Conservation (phyloP, 2,888 invertebrate genomes). For the Idaea aversata region DNA sequence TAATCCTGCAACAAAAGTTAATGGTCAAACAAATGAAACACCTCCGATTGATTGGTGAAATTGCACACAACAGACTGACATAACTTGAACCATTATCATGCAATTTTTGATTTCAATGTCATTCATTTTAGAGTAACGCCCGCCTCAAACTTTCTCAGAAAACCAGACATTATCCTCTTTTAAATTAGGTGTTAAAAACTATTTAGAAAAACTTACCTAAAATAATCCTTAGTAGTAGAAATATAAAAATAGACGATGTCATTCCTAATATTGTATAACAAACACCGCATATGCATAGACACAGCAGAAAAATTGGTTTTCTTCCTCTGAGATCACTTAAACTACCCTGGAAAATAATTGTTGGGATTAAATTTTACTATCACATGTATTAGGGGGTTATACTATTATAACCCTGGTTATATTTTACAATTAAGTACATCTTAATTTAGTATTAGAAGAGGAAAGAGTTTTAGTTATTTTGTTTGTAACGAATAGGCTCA, state of each 20-base stretch:
- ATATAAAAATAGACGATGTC: slow-evolving; percentile 62
- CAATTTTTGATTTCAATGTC: no score
- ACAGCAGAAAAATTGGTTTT: slow-evolving; percentile 65
- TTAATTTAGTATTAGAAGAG: no score
- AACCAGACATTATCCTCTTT: not conserved
- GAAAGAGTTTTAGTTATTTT: no score
- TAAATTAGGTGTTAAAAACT: not conserved
- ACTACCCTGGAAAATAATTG: slow-evolving; percentile 66
- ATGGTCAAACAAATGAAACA: no score
- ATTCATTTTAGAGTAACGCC: no score
- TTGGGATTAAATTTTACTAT: not conserved
- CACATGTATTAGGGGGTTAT: not conserved
- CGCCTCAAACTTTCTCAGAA: not conserved
- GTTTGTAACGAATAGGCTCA: no score
- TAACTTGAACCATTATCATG: no score
- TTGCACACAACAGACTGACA: no score
- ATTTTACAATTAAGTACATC: no score
- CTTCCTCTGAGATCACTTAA: slow-evolving; percentile 79
- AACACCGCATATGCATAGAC: slow-evolving; percentile 61
- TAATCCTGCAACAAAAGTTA: slow-evolving; percentile 61
- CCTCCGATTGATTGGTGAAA: no score
- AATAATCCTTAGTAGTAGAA: slow-evolving; percentile 62
- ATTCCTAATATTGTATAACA: slow-evolving; percentile 72
- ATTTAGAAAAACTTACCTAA: slow-evolving; percentile 59
- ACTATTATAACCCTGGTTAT: not conserved